Percentiles rank a stretch among this genome's conserved stretches.
Conservation (phyloP, 2,797 vertebrate species). For the Crypturellus tataupa region DNA sequence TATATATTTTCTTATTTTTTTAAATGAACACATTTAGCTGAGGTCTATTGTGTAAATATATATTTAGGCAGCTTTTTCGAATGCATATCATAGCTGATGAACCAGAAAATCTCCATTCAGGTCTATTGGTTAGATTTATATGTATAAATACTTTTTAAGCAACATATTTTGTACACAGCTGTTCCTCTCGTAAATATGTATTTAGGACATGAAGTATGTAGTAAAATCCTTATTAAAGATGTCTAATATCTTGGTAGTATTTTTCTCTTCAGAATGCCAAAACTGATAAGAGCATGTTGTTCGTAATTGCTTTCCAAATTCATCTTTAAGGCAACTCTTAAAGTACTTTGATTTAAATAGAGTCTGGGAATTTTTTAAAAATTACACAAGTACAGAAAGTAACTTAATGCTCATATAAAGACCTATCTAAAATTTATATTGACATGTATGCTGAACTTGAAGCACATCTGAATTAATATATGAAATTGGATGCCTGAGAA, state of each 20-base stretch:
- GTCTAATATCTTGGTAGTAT: constrained; percentile 71
- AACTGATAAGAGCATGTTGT: constrained; percentile 59
- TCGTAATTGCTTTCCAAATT: constrained; percentile 65
- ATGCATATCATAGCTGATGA: constrained; percentile 78
- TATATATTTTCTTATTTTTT: constrained; percentile 78
- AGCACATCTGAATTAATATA: constrained; percentile 14
- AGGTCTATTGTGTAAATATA: constrained; percentile 80
- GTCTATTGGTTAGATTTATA: constrained; percentile 78
- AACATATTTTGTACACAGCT: constrained; percentile 77
- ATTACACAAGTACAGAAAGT: not conserved
- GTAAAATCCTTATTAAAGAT: constrained; percentile 78
- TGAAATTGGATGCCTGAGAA: constrained; percentile 12
- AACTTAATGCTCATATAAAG: constrained; percentile 11
- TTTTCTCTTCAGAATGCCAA: constrained; percentile 75
- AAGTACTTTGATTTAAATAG: constrained; percentile 48
- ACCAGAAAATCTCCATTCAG: constrained; percentile 76
- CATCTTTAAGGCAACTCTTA: constrained; percentile 43
- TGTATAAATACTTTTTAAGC: constrained; percentile 81
- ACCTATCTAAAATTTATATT: not conserved
- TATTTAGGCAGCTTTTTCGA: constrained; percentile 80
- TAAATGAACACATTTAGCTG: constrained; percentile 78
- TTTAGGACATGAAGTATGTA: constrained; percentile 76
- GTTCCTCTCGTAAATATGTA: constrained; percentile 77
- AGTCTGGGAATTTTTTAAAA: constrained; percentile 35
- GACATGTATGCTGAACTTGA: constrained; percentile 9